Evolutionary conservation across 2,797 vertebrate genomes (phyloP), one percentile per base, ranked within the genome.

Genomic region (Pangasius larnaudii): DNA sequence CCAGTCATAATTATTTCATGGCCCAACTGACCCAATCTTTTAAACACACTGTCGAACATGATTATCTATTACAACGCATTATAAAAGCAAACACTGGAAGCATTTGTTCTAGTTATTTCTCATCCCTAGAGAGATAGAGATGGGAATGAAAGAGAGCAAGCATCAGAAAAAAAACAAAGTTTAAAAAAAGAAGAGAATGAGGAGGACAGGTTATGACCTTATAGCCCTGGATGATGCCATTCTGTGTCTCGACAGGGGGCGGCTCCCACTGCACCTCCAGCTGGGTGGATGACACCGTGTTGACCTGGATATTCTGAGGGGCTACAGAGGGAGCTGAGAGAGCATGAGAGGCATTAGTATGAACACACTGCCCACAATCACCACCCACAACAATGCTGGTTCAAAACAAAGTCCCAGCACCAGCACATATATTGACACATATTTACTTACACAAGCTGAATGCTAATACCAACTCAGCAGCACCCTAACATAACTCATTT

Each of bases 191-290:
- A 53, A 67, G 63, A 81, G 63, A 82, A 75, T 46, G 13, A 83
- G 61, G 82, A 63, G 83, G n/a, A 30, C 36, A 75, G 61, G 82
- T 61, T 84, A n/a, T 87, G 71, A 89, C 91, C 89, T 93, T 90
- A 82, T 91, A 92, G 95, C 98, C 98, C 94, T 99, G 98, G 92
- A 99, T 98, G 94, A 96, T 97, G 92, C 98, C 98, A 2, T 99
- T 99, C 93, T 99, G 98, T 86, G 97, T 98, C 94, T 99, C 98
- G 0, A 95, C 95, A 0, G 98, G 98, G 1, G 98, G 98, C 0
- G 96, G 96, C 88, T 98, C 97, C 98, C 98, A 99, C 13, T 95
- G 95, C 93, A 99, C 96, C 94, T 98, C 98, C 94, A 99, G 95
- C 93, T 96, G 95, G 90, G 97, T 97, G 63, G 98, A 97, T 0